Conservation (phyloP, 2,888 invertebrate genomes). For the Drosophila nr. perissopoda region DNA sequence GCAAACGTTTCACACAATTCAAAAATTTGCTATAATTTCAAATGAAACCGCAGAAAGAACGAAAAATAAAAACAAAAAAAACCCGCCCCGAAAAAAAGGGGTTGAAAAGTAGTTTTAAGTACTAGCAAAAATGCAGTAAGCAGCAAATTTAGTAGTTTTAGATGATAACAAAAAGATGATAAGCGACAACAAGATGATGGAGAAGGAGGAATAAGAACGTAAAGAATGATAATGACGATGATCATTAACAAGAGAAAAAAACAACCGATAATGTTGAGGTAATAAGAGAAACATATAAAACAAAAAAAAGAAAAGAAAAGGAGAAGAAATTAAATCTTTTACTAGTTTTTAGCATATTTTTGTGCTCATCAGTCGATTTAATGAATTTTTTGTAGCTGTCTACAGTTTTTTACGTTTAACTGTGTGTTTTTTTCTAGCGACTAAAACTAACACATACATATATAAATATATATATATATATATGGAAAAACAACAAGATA, state of each 20-base stretch:
- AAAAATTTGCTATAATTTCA: slow-evolving; percentile 26
- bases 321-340: slow-evolving; percentile 49
- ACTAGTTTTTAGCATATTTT: slow-evolving; percentile 77
- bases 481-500: slow-evolving; percentile 37
- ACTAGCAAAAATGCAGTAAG: slow-evolving; percentile 55
- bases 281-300: slow-evolving; percentile 14
- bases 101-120: slow-evolving; percentile 40
- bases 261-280: slow-evolving; percentile 13
- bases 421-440: slow-evolving; percentile 61
- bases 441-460: slow-evolving; percentile 34
- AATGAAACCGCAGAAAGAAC: slow-evolving; percentile 13
- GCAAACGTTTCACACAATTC: slow-evolving; percentile 39
- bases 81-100: not conserved
- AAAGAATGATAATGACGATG: slow-evolving; percentile 1
- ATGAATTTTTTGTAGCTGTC: slow-evolving; percentile 76
- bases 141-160: slow-evolving; percentile 50
- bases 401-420: slow-evolving; percentile 74
- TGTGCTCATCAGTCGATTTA: slow-evolving; percentile 78
- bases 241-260: slow-evolving; percentile 4
- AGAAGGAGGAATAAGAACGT: slow-evolving; percentile 16
- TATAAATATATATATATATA: slow-evolving; percentile 7
- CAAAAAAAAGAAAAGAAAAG: not conserved
- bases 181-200: slow-evolving; percentile 2
- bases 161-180: slow-evolving; percentile 25
- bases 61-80: slow-evolving; percentile 25